Evolutionary conservation across 2,113 vertebrate species (phyloP).

Genomic region (Tyrannus savana): DNA sequence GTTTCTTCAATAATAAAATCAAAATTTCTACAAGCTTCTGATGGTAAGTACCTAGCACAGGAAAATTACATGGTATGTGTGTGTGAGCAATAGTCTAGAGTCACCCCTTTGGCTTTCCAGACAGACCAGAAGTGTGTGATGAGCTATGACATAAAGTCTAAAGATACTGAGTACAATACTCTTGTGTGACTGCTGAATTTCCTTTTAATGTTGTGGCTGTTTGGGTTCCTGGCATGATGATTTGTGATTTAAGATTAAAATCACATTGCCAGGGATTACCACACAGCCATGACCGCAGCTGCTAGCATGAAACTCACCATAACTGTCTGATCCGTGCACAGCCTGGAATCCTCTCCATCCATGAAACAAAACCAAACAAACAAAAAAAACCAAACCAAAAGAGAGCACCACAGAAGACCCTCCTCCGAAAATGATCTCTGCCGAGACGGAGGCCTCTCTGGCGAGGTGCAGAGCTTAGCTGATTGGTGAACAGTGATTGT

Average conservation of each 20-base stretch:
- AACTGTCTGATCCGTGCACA: neutral
- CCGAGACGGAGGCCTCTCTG: conserved; percentile 83
- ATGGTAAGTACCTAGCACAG: conserved; percentile 11
- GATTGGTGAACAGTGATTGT: conserved; percentile 99
- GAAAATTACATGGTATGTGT: neutral
- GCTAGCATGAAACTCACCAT: conserved; percentile 78
- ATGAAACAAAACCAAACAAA: neutral
- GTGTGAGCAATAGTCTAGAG: neutral
- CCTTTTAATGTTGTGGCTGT: conserved; percentile 83
- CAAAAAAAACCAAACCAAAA: neutral
- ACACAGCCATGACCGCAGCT: conserved; percentile 88
- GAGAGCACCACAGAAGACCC: conserved; percentile 17
- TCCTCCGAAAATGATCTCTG: conserved; percentile 31
- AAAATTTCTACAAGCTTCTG: neutral
- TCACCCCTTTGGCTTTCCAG: neutral
- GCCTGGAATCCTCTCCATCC: conserved; percentile 1
- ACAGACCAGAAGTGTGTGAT: neutral
- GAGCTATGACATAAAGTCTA: neutral
- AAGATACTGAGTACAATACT: neutral
- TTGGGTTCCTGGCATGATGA: conserved; percentile 99
- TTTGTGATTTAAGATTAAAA: conserved; percentile 99
- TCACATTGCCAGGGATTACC: conserved; percentile 99
- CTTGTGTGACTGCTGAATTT: neutral
- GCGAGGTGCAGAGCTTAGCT: conserved; percentile 99
- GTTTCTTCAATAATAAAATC: neutral